phyloP scores from a whole-genome alignment of 2,797 vertebrate genomes.

The Sebastolobus altivelis region DNA sequence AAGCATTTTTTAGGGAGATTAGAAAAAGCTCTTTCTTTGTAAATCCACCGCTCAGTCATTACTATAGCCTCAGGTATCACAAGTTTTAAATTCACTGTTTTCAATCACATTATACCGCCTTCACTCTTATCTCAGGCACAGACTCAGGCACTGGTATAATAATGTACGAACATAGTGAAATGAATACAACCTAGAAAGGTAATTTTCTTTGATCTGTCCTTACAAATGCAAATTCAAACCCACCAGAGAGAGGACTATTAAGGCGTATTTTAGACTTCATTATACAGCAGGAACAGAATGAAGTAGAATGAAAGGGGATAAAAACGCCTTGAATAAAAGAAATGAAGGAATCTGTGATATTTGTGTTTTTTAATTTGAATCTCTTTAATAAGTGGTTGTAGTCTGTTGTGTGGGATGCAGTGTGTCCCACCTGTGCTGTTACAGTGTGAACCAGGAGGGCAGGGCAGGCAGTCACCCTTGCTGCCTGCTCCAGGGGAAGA shows the following conservation, averaged over 20 bases:
- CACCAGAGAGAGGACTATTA: neutral
- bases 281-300: neutral
- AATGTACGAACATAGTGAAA: constrained; percentile 28
- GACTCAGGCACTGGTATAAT: neutral
- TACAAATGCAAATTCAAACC: constrained; percentile 45
- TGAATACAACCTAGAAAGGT: constrained; percentile 19
- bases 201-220: constrained; percentile 34
- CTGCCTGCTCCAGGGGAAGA: constrained; percentile 83
- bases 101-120: constrained; percentile 24
- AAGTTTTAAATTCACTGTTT: constrained; percentile 32
- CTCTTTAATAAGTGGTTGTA: neutral
- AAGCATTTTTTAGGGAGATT: constrained; percentile 18
- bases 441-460: constrained; percentile 89
- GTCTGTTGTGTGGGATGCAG: neutral
- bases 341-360: neutral
- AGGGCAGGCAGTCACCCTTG: constrained; percentile 86
- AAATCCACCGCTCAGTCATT: constrained; percentile 27
- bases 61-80: constrained; percentile 18
- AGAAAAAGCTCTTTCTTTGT: constrained; percentile 15
- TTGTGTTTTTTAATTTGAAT: neutral
- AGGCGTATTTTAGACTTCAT: constrained; percentile 19
- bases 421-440: constrained; percentile 84
- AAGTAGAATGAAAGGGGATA: neutral
- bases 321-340: neutral
- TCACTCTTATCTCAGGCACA: constrained; percentile 30